Percentiles rank a stretch among this genome's conserved stretches.
These are phyloP conservation scores for Lepus timidus DNA, from an alignment of 2,113 vertebrate genomes.

Conservation along the genomic window DNA sequence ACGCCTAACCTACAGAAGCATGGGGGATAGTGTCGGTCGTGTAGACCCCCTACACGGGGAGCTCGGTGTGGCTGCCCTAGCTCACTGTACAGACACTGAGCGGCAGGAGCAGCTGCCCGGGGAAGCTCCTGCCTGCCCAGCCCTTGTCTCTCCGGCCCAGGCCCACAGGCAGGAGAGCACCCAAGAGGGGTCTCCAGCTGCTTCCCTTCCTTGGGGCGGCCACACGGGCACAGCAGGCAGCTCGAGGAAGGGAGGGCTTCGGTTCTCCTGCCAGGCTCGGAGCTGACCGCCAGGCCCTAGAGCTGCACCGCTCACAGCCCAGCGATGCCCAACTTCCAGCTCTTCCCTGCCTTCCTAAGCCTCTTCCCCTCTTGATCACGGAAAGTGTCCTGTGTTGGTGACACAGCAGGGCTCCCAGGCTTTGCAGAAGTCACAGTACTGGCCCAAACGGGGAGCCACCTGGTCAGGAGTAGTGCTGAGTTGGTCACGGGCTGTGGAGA, in stretches of 20 bases:
- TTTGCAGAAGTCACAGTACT: background rate
- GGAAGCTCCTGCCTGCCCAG: background rate
- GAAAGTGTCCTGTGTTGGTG: background rate
- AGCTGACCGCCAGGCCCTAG: background rate
- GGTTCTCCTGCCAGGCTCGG: background rate
- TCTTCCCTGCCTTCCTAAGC: background rate
- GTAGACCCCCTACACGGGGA: background rate
- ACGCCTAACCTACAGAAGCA: background rate
- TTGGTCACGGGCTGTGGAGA: background rate
- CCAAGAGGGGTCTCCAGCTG: background rate
- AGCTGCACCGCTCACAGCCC: background rate
- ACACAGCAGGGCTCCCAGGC: background rate
- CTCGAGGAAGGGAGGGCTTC: background rate
- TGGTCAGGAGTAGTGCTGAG: background rate
- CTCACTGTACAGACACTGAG: background rate
- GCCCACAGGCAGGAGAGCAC: background rate
- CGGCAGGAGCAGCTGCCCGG: background rate
- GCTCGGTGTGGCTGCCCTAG: background rate
- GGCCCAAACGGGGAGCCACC: background rate
- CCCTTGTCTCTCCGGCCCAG: background rate
- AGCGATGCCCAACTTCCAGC: rapidly evolving
- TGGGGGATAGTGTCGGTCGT: background rate
- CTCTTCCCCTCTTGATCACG: background rate
- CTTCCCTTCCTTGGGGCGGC: background rate
- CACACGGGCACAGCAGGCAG: background rate